These are phyloP conservation scores for Tillus elongatus DNA, from an alignment of 2,888 invertebrate species.

Conservation along the genomic window DNA sequence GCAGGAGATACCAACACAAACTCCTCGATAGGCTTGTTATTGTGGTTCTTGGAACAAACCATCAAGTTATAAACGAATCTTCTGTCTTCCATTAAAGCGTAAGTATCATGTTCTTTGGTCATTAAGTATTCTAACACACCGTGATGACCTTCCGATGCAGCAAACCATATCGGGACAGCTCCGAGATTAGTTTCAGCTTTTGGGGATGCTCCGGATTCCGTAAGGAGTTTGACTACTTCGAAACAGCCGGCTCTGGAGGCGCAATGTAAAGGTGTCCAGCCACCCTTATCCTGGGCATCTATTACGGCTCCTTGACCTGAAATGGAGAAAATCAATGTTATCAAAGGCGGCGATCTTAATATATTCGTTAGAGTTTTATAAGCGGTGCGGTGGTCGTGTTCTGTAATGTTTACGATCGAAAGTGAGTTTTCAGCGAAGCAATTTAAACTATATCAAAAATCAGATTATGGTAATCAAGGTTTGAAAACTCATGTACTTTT, in stretches of 20 bases:
- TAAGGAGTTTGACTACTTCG: constrained; percentile 87
- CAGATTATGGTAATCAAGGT: no score
- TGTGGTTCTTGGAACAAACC: constrained; percentile 92
- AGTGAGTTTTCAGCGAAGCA: no score
- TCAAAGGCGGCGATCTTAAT: no score
- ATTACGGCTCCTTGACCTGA: constrained; percentile 93
- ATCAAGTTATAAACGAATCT: constrained; percentile 97
- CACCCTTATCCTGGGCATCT: constrained; percentile 93
- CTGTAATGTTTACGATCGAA: no score
- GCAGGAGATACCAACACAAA: constrained; percentile 98
- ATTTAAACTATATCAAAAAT: no score
- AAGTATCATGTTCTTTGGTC: constrained; percentile 96
- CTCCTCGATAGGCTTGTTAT: constrained; percentile 94
- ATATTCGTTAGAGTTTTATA: no score
- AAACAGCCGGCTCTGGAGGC: constrained; percentile 90
- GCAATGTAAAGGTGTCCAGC: constrained; percentile 93
- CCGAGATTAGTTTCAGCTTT: constrained; percentile 92
- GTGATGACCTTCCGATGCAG: constrained; percentile 94
- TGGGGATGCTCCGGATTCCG: constrained; percentile 94
- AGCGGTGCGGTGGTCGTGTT: no score
- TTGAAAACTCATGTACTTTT: no score
- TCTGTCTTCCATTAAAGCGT: constrained; percentile 93
- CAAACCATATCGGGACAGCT: constrained; percentile 95
- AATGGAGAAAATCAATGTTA: no score
- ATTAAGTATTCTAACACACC: constrained; percentile 91